Evolutionary conservation across 1,140 invertebrate species (phyloP).

Genomic region (Cardiocondyla obscurior): DNA sequence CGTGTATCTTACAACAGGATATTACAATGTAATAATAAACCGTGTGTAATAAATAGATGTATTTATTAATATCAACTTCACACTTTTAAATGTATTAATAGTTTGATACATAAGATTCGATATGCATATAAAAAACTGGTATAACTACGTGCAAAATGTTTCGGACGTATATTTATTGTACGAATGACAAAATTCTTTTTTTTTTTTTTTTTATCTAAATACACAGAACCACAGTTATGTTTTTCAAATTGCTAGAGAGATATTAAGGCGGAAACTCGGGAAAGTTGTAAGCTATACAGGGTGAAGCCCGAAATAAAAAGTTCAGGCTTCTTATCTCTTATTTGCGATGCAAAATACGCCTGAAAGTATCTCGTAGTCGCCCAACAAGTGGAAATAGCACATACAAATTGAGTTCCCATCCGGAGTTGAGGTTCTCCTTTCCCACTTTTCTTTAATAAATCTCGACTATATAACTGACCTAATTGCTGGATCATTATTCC

Average conservation of each 20-base stretch:
- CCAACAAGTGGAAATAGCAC: constrained; percentile 27
- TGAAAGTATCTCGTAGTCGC: constrained; percentile 31
- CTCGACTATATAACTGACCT: constrained; percentile 26
- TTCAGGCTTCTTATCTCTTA: constrained; percentile 28
- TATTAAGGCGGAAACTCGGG: constrained; percentile 36
- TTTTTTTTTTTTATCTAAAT: constrained; percentile 7
- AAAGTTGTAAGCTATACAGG: constrained; percentile 31
- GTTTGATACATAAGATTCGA: too few species aligned
- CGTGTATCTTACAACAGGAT: not conserved
- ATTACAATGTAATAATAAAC: not conserved
- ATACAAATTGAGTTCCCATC: constrained; percentile 48
- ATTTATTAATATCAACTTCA: not conserved
- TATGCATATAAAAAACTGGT: not conserved
- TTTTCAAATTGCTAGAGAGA: constrained; percentile 21
- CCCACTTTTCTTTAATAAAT: constrained; percentile 25
- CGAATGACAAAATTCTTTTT: not conserved
- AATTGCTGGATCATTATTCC: constrained; percentile 6
- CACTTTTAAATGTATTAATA: not conserved
- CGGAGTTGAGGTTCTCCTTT: constrained; percentile 27
- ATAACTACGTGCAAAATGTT: not conserved
- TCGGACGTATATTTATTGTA: not conserved
- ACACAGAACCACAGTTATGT: not conserved
- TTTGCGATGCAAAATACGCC: constrained; percentile 53
- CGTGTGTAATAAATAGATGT: not conserved
- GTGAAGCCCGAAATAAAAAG: constrained; percentile 32